A percentile compares a stretch with the other conserved stretches of the same genome.
Conservation (phyloP, 2,888 invertebrate genomes). For the Ferrisia virgata region DNA sequence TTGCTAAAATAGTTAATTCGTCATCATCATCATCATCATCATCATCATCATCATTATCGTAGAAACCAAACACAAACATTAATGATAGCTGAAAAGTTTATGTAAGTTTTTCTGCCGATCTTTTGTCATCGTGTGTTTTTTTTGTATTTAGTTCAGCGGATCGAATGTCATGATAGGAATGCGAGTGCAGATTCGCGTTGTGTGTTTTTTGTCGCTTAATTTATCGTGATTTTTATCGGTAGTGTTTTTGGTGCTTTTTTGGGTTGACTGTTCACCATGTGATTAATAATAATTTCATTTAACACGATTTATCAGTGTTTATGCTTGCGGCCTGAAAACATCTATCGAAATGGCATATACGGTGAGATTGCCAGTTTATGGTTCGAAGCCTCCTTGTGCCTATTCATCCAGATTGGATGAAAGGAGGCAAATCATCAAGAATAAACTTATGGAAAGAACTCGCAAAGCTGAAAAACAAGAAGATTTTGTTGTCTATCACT, state of each 20-base stretch:
- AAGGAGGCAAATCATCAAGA: conserved; percentile 65
- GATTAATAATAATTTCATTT: background rate
- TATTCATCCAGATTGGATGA: conserved; percentile 70
- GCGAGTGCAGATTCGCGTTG: background rate
- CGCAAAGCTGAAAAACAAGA: conserved; percentile 83
- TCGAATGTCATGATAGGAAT: background rate
- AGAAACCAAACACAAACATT: background rate
- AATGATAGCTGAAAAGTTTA: background rate
- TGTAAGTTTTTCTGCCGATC: background rate
- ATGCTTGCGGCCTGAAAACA: background rate
- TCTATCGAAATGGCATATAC: conserved; percentile 66
- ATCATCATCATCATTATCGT: background rate
- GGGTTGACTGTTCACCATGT: background rate
- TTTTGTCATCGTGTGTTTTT: background rate
- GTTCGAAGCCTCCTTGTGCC: conserved; percentile 75
- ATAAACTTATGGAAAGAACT: conserved; percentile 65
- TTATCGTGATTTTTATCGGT: background rate
- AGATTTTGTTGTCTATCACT: conserved; percentile 78
- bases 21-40: no score
- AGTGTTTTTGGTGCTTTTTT: background rate
- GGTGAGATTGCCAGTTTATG: conserved; percentile 67
- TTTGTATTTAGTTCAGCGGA: background rate
- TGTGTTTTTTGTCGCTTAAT: background rate
- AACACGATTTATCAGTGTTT: background rate
- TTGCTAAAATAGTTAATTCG: no score